Conservation (phyloP, 2,797 vertebrate species). For the Furcifer pardalis region DNA sequence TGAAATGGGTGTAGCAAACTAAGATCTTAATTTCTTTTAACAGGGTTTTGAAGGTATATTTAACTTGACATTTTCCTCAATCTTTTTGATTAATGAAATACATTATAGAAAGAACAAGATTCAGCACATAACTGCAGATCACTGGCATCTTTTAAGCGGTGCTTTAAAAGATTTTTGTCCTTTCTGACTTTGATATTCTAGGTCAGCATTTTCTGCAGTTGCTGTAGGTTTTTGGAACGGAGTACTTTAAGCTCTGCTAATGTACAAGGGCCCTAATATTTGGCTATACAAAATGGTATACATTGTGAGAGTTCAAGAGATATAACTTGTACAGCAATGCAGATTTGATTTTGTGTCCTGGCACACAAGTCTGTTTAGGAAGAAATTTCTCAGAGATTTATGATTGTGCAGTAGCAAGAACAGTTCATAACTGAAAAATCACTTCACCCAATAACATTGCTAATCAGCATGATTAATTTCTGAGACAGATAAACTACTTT, state of each 20-base stretch:
- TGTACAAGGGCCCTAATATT: background rate
- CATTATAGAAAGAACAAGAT: constrained; percentile 8
- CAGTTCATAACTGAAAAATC: background rate
- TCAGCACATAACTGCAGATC: background rate
- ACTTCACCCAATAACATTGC: background rate
- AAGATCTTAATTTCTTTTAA: background rate
- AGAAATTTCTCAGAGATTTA: background rate
- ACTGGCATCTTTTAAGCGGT: background rate
- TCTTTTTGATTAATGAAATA: constrained; percentile 20
- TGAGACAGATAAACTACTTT: background rate
- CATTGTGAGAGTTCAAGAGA: background rate
- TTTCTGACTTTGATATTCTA: constrained; percentile 17
- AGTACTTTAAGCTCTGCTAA: constrained; percentile 1
- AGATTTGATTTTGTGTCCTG: background rate
- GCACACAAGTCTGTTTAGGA: background rate
- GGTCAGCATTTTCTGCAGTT: background rate
- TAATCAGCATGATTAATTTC: background rate
- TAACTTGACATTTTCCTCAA: background rate
- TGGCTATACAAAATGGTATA: background rate
- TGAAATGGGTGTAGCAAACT: background rate
- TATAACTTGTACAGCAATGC: background rate
- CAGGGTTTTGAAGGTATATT: background rate
- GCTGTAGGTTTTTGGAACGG: background rate
- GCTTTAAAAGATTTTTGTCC: background rate
- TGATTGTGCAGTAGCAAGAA: background rate